A percentile compares a stretch with the other conserved stretches of the same genome.
Evolutionary conservation across 2,113 vertebrate genomes (phyloP).

Genomic region (Lamprologus lemairii): DNA sequence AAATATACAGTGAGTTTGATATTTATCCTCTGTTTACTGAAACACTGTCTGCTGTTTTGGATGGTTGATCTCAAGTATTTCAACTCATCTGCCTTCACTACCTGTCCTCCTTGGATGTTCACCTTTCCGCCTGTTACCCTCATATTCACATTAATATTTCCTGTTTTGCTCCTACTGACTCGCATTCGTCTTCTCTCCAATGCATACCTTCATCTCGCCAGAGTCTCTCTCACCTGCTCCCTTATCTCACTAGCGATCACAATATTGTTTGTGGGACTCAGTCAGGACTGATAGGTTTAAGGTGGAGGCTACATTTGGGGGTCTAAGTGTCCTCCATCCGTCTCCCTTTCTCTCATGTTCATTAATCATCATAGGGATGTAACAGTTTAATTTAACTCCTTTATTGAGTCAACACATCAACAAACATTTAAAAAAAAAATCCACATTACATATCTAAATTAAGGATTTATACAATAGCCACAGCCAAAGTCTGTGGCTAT

Average conservation of each 20-base stretch:
- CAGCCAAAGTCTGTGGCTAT: not conserved
- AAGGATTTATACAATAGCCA: not conserved
- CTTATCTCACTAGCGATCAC: not conserved
- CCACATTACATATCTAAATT: not conserved
- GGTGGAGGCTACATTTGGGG: not conserved
- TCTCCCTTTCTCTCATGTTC: not conserved
- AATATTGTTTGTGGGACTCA: not conserved
- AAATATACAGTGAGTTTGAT: not conserved
- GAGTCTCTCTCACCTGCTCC: not conserved
- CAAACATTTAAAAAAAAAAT: not conserved
- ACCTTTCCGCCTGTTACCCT: fast-evolving
- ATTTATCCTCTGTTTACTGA: not conserved
- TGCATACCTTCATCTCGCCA: not conserved
- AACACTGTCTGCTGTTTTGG: not conserved
- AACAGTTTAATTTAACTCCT: not conserved
- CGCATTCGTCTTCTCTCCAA: not conserved
- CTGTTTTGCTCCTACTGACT: not conserved
- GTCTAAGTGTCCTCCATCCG: fast-evolving
- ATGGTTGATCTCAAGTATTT: not conserved
- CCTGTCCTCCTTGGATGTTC: not conserved
- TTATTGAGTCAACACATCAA: fast-evolving
- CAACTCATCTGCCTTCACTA: not conserved
- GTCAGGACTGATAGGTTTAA: not conserved
- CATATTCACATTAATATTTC: not conserved
- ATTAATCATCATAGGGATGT: not conserved